Evolutionary conservation across 2,113 vertebrate species (phyloP).

Genomic region (Mesocricetus auratus): DNA sequence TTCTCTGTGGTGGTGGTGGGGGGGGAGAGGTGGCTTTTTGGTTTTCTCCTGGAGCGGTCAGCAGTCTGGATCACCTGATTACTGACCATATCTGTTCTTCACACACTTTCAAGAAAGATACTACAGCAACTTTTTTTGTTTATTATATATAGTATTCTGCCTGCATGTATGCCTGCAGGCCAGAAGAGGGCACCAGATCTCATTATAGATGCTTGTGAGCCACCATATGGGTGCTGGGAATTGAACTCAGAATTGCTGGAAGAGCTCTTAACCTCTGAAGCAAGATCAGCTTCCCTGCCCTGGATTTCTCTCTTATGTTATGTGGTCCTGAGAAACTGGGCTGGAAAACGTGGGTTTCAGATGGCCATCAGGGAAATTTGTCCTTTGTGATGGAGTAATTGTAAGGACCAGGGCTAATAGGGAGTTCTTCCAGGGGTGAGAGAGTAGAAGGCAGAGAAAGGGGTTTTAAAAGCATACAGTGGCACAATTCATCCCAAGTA

Average conservation of each 20-base stretch:
- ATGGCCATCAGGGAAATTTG: background rate
- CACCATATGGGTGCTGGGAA: too few species aligned
- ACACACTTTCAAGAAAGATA: background rate
- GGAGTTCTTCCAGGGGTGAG: background rate
- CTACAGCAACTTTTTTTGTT: too few species aligned
- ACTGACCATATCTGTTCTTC: too few species aligned
- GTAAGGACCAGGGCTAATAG: accelerated
- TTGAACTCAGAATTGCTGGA: too few species aligned
- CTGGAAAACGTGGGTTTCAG: background rate
- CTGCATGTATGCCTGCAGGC: too few species aligned
- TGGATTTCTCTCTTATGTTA: background rate
- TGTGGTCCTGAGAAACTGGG: background rate
- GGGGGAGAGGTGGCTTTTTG: accelerated
- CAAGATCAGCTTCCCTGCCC: background rate
- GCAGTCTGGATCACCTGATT: background rate
- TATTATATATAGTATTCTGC: too few species aligned
- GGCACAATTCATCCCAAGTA: accelerated
- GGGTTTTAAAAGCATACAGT: background rate
- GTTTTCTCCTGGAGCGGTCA: background rate
- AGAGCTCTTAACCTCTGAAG: too few species aligned
- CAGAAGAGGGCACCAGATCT: too few species aligned
- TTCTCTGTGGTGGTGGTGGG: background rate
- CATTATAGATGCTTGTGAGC: too few species aligned
- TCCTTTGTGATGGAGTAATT: background rate
- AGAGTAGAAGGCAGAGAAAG: background rate